A percentile compares a stretch with the other conserved stretches of the same genome.
Evolutionary conservation across 2,888 invertebrate species (phyloP).

Genomic region (Dione juno): DNA sequence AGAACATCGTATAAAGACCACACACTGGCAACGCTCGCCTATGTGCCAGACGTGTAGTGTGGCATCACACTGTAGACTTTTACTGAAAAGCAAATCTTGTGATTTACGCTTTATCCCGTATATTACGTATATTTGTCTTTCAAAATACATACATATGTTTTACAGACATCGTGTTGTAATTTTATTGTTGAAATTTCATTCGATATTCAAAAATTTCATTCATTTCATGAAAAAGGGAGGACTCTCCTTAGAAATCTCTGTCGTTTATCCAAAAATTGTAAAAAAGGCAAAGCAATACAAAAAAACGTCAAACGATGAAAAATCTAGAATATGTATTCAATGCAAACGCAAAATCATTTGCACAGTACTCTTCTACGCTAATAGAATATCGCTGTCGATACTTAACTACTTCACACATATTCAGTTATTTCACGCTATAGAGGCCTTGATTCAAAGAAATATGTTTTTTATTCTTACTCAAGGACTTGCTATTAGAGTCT

Average conservation of each 20-base stretch:
- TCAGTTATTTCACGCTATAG: conserved; percentile 13
- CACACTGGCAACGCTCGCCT: conserved; percentile 6
- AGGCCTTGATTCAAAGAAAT: conserved; percentile 5
- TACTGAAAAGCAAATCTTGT: background rate
- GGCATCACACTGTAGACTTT: conserved; percentile 1
- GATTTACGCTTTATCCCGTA: background rate
- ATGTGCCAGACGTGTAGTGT: conserved; percentile 15
- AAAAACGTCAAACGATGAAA: background rate
- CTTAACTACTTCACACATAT: conserved; percentile 8
- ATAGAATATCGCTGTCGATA: conserved; percentile 15
- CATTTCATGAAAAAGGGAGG: too few species aligned
- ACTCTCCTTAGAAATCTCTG: too few species aligned
- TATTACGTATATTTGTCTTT: too few species aligned
- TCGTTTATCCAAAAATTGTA: background rate
- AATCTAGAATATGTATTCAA: background rate
- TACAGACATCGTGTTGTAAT: too few species aligned
- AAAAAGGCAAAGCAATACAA: too few species aligned
- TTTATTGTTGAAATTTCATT: too few species aligned
- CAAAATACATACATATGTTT: too few species aligned
- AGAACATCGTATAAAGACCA: conserved; percentile 16
- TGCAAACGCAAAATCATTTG: conserved; percentile 1
- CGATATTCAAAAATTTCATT: too few species aligned
- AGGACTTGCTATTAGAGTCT: too few species aligned
- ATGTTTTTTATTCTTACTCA: background rate
- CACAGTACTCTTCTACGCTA: conserved; percentile 15